Base-by-base conservation (phyloP, 2,113 vertebrate species). In the Marcusenius ussheri region DNA sequence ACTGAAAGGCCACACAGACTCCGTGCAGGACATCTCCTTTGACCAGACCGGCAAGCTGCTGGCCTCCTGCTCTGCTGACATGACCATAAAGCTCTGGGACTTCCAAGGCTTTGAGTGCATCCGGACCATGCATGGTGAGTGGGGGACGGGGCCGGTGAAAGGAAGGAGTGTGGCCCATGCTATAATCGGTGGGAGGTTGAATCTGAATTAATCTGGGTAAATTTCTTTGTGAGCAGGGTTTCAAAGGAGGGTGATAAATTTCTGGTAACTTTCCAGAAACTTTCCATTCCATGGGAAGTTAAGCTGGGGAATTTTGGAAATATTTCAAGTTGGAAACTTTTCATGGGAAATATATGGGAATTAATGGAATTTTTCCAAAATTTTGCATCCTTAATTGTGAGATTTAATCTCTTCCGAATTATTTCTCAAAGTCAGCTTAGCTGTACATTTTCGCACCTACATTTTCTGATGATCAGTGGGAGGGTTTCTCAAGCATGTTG, bases 1-100 rank as follows among this genome's bases (percentile, higher is more conserved):
- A 93, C 96, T 99, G 94, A 99, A 99, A 95, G 98, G 98, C 39
- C 98, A 99, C 93, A 99, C 98, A 94, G 98, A 99, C 96, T 99
- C 98, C 90, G 98, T 99, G 94, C 98, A 99, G 94, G 98, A 99
- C 96, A 98, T 99, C 96, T 99, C 98, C 92, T 99, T 99, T 92
- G 98, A 99, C 94, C 98, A 98, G 94, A 96, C 97, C 92, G 98
- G 98, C 95, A 99, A 99, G 91, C 96, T 99, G 91, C 94, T 99
- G 96, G 97, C 98, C 91, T 99, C 98, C 89, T 99, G 98, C 96
- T 99, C 98, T 93, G 98, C 98, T 91, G 98, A 99, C 95, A 99
- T 99, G 98, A 99, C 98, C 95, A 98, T 99, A 96, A 99, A 99
- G 95, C 97, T 99, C 93, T 99, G 98, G 98, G 98, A 99, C 96